Base-by-base conservation (phyloP, 2,113 vertebrate species). In the Brachypteracias leptosomus region DNA sequence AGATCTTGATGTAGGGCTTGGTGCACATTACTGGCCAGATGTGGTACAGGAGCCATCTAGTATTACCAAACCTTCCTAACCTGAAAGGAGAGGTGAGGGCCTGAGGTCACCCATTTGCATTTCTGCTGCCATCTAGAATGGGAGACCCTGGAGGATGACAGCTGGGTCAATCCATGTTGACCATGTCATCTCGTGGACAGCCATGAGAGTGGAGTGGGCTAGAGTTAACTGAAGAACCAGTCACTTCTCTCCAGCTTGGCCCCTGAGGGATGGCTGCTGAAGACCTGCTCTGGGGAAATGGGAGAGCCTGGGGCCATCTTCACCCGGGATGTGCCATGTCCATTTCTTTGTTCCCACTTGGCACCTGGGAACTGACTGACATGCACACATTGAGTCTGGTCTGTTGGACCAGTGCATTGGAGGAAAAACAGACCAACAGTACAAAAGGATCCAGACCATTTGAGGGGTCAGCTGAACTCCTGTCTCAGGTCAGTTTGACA, bases 11-110 rank as follows among this genome's bases (percentile, higher is more conserved):
- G 10, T 13, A n/a, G 52, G 51, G 22, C 14, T 52, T 63, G 62
- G 9, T 52, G 49, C 33, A 29, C 1, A 0, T 49, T 6, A 13
- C 44, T 68, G 49, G 19, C 12, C 1, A 6, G 17, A 9, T 12
- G 57, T 13, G 10, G 38, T 19, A 25, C 22, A 20, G 35, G 18
- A 49, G 11, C 7, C 3, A 1, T 14, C 20, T 21, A 12, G 4
- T 62, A 6, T 24, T 35, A 19, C 15, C 70, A 51, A 40, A 74
- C 25, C 42, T 78, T 58, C n/a, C 31, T 35, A 13, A 52, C 5
- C 8, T 71, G 31, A 11, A 55, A 58, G 26, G 76, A 61, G 40
- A 31, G 3, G 5, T 1, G 24, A 52, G 31, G 22, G n/a, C n/a
- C 57, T 63, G 67, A 57, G 80, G 38, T n/a, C 28, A 13, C 21